phyloP scores from a whole-genome alignment of 2,113 vertebrate species.

The Prolemur simus region DNA sequence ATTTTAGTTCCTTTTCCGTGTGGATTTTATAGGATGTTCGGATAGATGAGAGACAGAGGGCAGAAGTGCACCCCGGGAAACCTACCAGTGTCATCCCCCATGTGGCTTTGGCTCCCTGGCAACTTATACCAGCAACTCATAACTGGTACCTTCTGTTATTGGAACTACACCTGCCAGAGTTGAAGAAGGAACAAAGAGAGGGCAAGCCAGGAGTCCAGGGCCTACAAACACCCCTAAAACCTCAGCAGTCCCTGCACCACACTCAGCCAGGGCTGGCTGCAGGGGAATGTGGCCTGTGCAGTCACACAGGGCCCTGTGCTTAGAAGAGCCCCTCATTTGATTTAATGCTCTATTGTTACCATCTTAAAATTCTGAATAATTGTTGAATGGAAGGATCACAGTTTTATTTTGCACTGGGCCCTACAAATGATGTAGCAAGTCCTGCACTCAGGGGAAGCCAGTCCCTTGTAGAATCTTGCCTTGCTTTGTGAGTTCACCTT shows the following conservation, averaged over 20 bases:
- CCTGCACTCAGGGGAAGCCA: background rate
- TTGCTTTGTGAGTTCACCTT: background rate
- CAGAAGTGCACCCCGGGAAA: background rate
- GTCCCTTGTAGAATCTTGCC: background rate
- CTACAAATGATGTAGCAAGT: background rate
- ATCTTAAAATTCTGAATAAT: background rate
- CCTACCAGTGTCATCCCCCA: background rate
- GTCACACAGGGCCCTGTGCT: background rate
- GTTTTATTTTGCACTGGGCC: background rate
- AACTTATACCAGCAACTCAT: background rate
- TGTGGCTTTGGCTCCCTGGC: background rate
- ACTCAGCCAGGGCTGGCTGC: background rate
- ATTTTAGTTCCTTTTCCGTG: background rate
- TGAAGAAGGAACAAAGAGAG: background rate
- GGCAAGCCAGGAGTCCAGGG: background rate
- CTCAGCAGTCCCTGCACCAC: background rate
- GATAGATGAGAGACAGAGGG: background rate
- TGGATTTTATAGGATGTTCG: background rate
- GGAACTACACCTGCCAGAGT: background rate
- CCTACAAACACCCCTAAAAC: background rate
- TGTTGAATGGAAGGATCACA: background rate
- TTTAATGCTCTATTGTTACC: background rate
- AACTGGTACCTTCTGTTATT: background rate
- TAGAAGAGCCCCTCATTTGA: background rate
- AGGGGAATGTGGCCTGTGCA: no score